Evolutionary conservation across 2,888 invertebrate genomes (phyloP).

Genomic region (Leistus spinibarbis): DNA sequence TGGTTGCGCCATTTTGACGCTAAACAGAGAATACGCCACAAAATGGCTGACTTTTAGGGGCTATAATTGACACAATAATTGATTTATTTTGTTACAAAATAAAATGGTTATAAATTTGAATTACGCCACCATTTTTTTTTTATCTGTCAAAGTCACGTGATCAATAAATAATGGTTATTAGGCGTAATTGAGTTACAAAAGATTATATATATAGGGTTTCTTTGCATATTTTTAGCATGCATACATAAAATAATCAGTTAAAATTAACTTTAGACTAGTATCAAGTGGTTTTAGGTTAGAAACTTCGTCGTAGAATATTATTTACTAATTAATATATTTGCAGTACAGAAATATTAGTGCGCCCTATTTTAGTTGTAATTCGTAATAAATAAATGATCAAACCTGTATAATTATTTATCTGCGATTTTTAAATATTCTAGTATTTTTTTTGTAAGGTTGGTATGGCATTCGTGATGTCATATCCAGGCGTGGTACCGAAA

Average conservation of each 20-base stretch:
- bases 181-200: background rate
- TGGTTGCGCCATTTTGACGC: constrained; percentile 49
- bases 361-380: background rate
- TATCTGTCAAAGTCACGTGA: background rate
- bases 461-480: constrained; percentile 48
- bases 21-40: too few species aligned
- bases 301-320: background rate
- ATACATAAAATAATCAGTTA: background rate
- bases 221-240: background rate
- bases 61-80: too few species aligned
- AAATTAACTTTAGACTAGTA: background rate
- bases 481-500: constrained; percentile 51
- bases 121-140: background rate
- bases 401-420: background rate
- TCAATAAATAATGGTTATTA: background rate
- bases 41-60: too few species aligned
- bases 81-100: too few species aligned
- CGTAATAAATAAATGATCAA: background rate
- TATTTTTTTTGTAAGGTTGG: constrained; percentile 14
- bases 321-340: background rate
- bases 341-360: background rate
- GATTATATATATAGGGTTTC: constrained; percentile 2
- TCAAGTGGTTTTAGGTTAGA: background rate
- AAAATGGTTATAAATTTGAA: too few species aligned
- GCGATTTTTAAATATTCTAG: background rate